Evolutionary conservation across 2,888 invertebrate genomes (phyloP).

Genomic region (Rhopalosiphum nymphaeae): DNA sequence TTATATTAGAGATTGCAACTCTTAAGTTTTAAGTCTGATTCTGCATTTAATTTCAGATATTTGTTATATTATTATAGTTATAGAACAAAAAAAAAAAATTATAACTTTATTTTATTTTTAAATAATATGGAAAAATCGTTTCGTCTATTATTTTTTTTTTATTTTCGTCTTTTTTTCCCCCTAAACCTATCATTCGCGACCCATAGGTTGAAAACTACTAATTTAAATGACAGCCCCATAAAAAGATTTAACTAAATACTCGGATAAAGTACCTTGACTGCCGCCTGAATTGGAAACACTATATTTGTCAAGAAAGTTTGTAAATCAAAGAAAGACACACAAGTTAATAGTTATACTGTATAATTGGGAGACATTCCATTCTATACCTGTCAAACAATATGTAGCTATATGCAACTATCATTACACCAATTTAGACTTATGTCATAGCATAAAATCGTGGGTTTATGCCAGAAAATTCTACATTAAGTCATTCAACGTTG

Average conservation of each 20-base stretch:
- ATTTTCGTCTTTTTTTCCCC: too few relatives aligned
- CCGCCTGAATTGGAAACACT: background rate
- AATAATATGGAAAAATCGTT: too few relatives aligned
- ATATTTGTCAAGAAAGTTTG: background rate
- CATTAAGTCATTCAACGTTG: background rate
- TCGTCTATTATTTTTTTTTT: too few relatives aligned
- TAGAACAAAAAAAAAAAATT: too few relatives aligned
- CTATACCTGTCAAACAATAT: background rate
- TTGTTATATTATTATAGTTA: too few relatives aligned
- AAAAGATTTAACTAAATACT: background rate
- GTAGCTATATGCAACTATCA: background rate
- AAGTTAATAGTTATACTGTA: background rate
- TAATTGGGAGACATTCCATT: background rate
- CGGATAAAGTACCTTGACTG: background rate
- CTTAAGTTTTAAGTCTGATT: too few relatives aligned
- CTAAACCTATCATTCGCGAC: too few relatives aligned
- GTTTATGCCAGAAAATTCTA: background rate
- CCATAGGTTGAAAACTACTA: too few relatives aligned
- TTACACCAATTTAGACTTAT: background rate
- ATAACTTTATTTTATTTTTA: too few relatives aligned
- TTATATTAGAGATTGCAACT: too few relatives aligned
- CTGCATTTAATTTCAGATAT: too few relatives aligned
- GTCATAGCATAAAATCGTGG: background rate
- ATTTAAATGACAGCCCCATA: too few relatives aligned
- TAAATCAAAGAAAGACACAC: background rate